Conservation (phyloP, 2,888 invertebrate genomes). For the Calliphora vomitoria region DNA sequence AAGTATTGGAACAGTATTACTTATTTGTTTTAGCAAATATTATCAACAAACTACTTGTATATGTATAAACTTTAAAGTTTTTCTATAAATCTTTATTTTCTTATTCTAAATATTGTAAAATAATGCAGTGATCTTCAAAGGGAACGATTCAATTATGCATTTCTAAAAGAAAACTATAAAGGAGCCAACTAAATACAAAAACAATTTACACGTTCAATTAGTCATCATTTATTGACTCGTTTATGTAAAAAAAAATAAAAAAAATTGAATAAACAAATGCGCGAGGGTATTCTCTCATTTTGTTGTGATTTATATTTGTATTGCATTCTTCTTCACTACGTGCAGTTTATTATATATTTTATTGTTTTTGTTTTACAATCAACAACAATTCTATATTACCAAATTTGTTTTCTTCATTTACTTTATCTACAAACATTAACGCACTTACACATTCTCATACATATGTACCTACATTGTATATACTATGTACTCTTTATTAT, state of each 20-base stretch:
- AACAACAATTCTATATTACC: conserved; percentile 52
- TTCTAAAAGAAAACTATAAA: not conserved
- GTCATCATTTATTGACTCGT: conserved; percentile 46
- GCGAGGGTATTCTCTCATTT: conserved; percentile 38
- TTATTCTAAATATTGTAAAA: too few species aligned
- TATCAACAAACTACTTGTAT: too few species aligned
- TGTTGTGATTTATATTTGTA: conserved; percentile 42
- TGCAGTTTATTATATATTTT: conserved; percentile 48
- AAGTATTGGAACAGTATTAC: too few species aligned
- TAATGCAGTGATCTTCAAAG: too few species aligned
- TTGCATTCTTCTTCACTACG: conserved; percentile 40
- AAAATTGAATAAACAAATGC: conserved; percentile 35
- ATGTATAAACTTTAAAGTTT: too few species aligned
- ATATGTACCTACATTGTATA: conserved; percentile 1
- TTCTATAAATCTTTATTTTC: too few species aligned
- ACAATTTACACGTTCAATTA: conserved; percentile 34
- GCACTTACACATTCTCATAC: not conserved
- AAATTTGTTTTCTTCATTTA: conserved; percentile 35
- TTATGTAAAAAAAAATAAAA: conserved; percentile 13
- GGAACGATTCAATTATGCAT: too few species aligned
- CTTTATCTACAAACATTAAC: conserved; percentile 51
- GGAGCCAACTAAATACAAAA: not conserved
- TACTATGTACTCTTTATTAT: conserved; percentile 24
- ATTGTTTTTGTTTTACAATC: conserved; percentile 34
- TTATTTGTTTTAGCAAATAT: too few species aligned